A percentile compares a stretch with the other conserved stretches of the same genome.
Conservation (phyloP, 2,113 vertebrate species). For the Cyprinodon brontotheroides region DNA sequence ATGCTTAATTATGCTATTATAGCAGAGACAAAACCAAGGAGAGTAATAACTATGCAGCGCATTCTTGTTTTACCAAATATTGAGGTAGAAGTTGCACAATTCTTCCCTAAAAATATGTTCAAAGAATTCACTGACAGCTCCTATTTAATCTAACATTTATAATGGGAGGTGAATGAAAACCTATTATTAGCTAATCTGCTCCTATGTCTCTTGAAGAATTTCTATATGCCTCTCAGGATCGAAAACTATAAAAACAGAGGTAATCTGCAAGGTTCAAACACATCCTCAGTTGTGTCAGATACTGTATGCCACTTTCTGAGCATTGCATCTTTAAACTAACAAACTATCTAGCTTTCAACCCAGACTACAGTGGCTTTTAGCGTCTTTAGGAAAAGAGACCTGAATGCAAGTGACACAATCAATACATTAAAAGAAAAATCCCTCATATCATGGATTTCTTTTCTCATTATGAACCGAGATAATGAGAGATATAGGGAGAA, state of each 20-base stretch:
- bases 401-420: slow-evolving; percentile 13
- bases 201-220: not conserved
- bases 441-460: slow-evolving; percentile 42
- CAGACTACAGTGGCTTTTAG: not conserved
- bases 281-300: slow-evolving; percentile 12
- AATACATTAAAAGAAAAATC: not conserved
- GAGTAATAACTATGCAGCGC: not conserved
- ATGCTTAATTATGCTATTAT: not conserved
- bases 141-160: no score
- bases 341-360: slow-evolving; percentile 5
- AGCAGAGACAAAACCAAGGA: not conserved
- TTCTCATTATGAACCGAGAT: slow-evolving; percentile 19
- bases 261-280: slow-evolving; percentile 15
- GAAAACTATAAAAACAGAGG: not conserved
- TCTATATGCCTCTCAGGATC: not conserved
- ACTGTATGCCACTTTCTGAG: slow-evolving; percentile 17
- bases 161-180: not conserved
- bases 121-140: no score
- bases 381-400: slow-evolving; percentile 4
- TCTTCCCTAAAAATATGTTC: no score
- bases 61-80: not conserved
- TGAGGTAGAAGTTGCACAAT: no score
- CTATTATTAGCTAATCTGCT: not conserved
- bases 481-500: slow-evolving; percentile 30
- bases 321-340: slow-evolving; percentile 21